Conservation (phyloP, 1,140 invertebrate species). For the Acromyrmex heyeri region DNA sequence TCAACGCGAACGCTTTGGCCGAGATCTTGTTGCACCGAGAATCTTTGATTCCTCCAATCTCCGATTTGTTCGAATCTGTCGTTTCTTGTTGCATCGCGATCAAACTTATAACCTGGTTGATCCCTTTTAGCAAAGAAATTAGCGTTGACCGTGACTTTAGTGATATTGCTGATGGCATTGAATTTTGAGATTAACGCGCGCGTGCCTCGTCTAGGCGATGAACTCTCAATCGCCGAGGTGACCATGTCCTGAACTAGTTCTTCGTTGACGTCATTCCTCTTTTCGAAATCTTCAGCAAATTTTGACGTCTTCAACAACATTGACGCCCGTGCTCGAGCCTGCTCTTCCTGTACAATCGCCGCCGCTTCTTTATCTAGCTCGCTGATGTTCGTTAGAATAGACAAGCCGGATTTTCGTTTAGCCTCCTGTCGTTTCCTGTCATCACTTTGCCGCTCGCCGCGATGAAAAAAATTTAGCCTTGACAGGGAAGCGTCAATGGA, state of each 20-base stretch:
- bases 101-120: conserved; percentile 51
- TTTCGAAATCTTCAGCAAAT: conserved; percentile 81
- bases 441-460: conserved; percentile 82
- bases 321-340: conserved; percentile 82
- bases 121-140: conserved; percentile 83
- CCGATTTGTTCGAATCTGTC: conserved; percentile 53
- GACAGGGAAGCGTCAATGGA: conserved; percentile 78
- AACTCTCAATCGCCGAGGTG: conserved; percentile 80
- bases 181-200: conserved; percentile 89
- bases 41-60: conserved; percentile 66
- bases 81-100: conserved; percentile 59
- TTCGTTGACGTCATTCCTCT: conserved; percentile 78
- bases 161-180: conserved; percentile 88
- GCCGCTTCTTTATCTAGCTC: conserved; percentile 93
- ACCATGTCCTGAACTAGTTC: conserved; percentile 82
- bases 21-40: conserved; percentile 57
- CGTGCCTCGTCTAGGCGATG: conserved; percentile 83
- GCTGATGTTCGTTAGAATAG: conserved; percentile 92
- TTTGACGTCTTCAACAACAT: conserved; percentile 80
- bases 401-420: conserved; percentile 89
- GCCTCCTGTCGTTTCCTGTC: conserved; percentile 80
- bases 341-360: conserved; percentile 90
- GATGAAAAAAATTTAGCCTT: conserved; percentile 79
- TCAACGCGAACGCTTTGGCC: conserved; percentile 54
- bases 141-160: conserved; percentile 87